Evolutionary conservation across 1,140 invertebrate species (phyloP).

Genomic region (Drosophila nigromelanica): DNA sequence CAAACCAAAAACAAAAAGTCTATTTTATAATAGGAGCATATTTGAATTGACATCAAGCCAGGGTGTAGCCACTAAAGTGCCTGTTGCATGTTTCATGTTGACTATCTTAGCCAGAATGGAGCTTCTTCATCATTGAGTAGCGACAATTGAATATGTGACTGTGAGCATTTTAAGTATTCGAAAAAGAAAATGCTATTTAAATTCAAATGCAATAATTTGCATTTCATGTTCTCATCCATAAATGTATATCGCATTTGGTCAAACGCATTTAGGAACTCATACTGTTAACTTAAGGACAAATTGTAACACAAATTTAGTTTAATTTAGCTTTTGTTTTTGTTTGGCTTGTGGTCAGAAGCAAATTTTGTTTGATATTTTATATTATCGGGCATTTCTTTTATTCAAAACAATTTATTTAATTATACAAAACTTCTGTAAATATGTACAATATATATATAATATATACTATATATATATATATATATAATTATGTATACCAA

Average conservation of each 20-base stretch:
- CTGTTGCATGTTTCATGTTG: slow-evolving; percentile 45
- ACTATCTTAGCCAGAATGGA: slow-evolving; percentile 45
- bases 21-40: slow-evolving; percentile 45
- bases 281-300: slow-evolving; percentile 21
- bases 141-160: slow-evolving; percentile 12
- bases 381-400: slow-evolving; percentile 50
- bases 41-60: slow-evolving; percentile 33
- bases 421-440: slow-evolving; percentile 58
- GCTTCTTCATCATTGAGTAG: slow-evolving; percentile 32
- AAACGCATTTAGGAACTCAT: slow-evolving; percentile 16
- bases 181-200: slow-evolving; percentile 13
- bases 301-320: slow-evolving; percentile 44
- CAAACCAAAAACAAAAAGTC: slow-evolving; percentile 63
- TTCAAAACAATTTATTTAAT: slow-evolving; percentile 20
- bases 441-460: slow-evolving; percentile 53
- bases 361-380: slow-evolving; percentile 48
- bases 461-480: slow-evolving; percentile 28
- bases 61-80: slow-evolving; percentile 51
- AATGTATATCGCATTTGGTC: slow-evolving; percentile 24
- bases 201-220: slow-evolving; percentile 8
- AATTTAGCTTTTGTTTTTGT: slow-evolving; percentile 31
- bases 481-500: slow-evolving; percentile 10
- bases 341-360: slow-evolving; percentile 20
- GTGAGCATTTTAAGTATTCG: slow-evolving; percentile 60
- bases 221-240: slow-evolving; percentile 23